Evolutionary conservation across 2,888 invertebrate species (phyloP).

Genomic region (Apamea epomidion): DNA sequence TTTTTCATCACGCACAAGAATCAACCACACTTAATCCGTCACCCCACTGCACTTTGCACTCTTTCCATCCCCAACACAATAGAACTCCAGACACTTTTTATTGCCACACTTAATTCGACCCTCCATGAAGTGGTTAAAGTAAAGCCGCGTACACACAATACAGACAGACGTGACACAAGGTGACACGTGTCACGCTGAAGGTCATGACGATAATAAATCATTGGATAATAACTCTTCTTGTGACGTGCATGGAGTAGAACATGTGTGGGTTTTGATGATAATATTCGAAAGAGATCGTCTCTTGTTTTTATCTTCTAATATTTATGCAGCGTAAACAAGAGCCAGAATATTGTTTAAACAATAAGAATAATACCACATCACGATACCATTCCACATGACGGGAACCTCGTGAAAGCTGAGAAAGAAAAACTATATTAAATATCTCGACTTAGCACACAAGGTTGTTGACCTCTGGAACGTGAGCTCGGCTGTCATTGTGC

Average conservation of each 20-base stretch:
- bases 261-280: conserved; percentile 19
- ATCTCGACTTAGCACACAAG: neutral
- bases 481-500: neutral
- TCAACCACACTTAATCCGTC: neutral
- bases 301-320: neutral
- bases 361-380: neutral
- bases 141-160: conserved; percentile 45
- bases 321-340: neutral
- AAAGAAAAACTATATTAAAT: neutral
- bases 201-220: conserved; percentile 47
- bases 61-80: conserved; percentile 11
- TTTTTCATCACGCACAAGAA: neutral
- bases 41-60: conserved; percentile 19
- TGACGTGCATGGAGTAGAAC: conserved; percentile 26
- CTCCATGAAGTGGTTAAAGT: conserved; percentile 29
- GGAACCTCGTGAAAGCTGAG: neutral
- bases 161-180: conserved; percentile 35
- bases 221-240: conserved; percentile 47
- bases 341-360: neutral
- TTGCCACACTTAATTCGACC: conserved; percentile 28
- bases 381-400: neutral
- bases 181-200: conserved; percentile 37
- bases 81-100: conserved; percentile 36
- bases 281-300: neutral
- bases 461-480: neutral